Base-by-base conservation (phyloP, 2,797 vertebrate species). In the Salmo trutta region DNA sequence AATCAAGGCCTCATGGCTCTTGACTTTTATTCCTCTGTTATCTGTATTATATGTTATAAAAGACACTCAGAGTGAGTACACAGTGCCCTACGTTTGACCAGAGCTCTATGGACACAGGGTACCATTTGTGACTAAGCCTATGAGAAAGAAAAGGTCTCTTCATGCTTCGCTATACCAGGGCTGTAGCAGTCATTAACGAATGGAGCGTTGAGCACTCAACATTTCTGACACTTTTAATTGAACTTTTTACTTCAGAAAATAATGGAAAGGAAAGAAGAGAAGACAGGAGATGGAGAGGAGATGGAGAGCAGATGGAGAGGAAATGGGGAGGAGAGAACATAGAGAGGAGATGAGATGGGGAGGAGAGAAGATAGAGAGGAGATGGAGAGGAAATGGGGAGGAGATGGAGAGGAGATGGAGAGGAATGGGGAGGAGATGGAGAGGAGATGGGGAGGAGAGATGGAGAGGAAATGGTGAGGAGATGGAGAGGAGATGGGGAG, bases 211-310 rank as follows among this genome's bases (percentile, higher is more conserved):
- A 0, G 74, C 81, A 76, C 76, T 84, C 79, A 68, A 69, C 69
- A 54, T 82, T 82, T 64, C 54, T 79, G 79, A 78, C 81, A 84
- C 82, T 89, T 89, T 83, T 88, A 89, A 89, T 87, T 89, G 76
- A 86, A 81, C 87, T 85, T 86, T 86, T 87, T 79, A 86, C 89
- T 88, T 81, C 31, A 65, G 52, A 59, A 53, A 75, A 70, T 53
- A 66, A 74, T 59, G 54, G 54, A 59, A 17, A 17, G 54, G 19
- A 21, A 19, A 59, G 16, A 19, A 41, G 36, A 41, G 36, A 10
- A 47, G 41, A 47, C 8, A 41, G 41, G 41, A 12, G 41, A 47
- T 47, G 41, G 41, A 5, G 66, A 69, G 72, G 41, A 80, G 73
- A 41, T 31, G 10, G 36, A 72, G 12, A 7, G 0, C 0, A 5